Base-by-base conservation (phyloP, 2,113 vertebrate species). In the Oostethus manadensis region DNA sequence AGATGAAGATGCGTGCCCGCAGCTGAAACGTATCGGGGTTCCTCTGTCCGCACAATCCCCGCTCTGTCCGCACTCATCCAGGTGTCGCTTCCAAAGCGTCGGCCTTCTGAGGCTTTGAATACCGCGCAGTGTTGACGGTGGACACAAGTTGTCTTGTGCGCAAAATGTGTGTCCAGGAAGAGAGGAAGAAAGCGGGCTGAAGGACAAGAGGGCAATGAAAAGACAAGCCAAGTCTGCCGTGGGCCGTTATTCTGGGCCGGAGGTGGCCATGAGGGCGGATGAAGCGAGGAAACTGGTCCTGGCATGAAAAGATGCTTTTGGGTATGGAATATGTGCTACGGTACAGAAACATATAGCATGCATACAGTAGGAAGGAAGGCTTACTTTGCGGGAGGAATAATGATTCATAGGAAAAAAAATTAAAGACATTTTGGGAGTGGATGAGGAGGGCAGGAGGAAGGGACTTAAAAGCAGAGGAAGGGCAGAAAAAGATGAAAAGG, bases 111-210 rank as follows among this genome's bases (percentile, higher is more conserved):
- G 57, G 38, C 64, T 64, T 61, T 84, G 75, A 85, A 88, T 79
- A 73, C 79, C 48, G 17, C 66, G 62, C 78, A 71, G 68, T 85
- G 83, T 86, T 75, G 62, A 68, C 20, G 62, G 72, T 63, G 71
- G 85, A 88, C 84, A 88, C 73, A 81, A 80, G 83, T 80, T 73
- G 77, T 72, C 78, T 82, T 86, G 84, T 88, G 77, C 38, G 38
- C 83, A 68, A 64, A 70, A 72, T 71, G 75, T 80, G 71, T 78
- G 75, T 58, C 66, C 83, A 84, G 89, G 86, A 87, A 87, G 85
- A 83, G 84, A 87, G 85, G 82, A 85, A 86, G 88, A 69, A 69
- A 70, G 78, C 49, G 23, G 50, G 61, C 43, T 73, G 66, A 87
- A 88, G 82, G 75, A 87, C 57, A 57, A 35, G 70, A 62, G 73